phyloP scores from a whole-genome alignment of 2,888 invertebrate genomes.

The Amphipoea lucens region DNA sequence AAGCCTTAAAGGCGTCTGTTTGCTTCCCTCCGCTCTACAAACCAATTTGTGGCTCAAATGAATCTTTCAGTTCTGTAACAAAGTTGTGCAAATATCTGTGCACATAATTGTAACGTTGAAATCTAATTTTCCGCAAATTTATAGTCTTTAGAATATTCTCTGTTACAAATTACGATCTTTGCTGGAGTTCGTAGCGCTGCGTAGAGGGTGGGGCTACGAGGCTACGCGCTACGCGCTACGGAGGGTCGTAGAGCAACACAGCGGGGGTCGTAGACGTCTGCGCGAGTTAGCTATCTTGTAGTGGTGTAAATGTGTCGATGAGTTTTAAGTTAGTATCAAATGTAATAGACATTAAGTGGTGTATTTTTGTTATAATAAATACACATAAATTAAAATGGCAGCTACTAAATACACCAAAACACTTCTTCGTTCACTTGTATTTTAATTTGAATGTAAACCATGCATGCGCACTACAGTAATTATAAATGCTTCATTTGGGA shows the following conservation, averaged over 20 bases:
- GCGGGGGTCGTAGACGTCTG: conserved; percentile 53
- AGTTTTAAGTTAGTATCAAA: not conserved
- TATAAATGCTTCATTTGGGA: conserved; percentile 4
- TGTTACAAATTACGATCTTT: conserved; percentile 59
- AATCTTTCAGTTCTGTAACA: conserved; percentile 42
- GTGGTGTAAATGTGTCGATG: conserved; percentile 42
- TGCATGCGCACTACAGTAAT: not conserved
- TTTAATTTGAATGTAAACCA: not conserved
- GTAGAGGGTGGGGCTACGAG: conserved; percentile 60
- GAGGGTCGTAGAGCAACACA: conserved; percentile 62
- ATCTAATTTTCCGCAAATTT: conserved; percentile 63
- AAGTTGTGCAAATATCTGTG: conserved; percentile 56
- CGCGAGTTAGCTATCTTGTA: conserved; percentile 33
- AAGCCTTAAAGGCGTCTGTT: conserved; percentile 40
- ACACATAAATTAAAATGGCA: not conserved
- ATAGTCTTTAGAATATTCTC: conserved; percentile 54
- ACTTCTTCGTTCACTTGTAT: not conserved
- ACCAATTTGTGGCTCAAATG: conserved; percentile 53
- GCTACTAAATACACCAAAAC: not conserved
- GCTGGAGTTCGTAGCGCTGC: conserved; percentile 53
- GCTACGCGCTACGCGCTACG: conserved; percentile 70
- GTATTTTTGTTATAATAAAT: not conserved
- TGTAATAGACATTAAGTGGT: too few relatives aligned
- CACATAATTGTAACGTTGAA: conserved; percentile 54
- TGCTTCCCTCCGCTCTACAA: conserved; percentile 33